phyloP scores from a whole-genome alignment of 2,888 invertebrate genomes.

The Eumerus sabulonum region DNA sequence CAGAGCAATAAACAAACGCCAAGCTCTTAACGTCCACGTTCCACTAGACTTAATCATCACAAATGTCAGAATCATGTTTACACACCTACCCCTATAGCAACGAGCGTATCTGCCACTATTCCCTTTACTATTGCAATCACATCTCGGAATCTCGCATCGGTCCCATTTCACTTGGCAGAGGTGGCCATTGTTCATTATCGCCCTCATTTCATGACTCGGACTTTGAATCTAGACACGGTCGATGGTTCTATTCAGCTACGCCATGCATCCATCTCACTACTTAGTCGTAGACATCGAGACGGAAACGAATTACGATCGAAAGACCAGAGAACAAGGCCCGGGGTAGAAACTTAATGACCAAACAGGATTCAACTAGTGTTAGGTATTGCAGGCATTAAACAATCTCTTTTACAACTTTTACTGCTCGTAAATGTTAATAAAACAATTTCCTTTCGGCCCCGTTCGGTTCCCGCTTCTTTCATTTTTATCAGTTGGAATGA shows the following conservation, averaged over 20 bases:
- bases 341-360: slow-evolving; percentile 51
- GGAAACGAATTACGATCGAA: slow-evolving; percentile 43
- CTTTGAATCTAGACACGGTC: no score
- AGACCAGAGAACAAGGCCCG: slow-evolving; percentile 3
- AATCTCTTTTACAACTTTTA: slow-evolving; percentile 43
- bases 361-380: slow-evolving; percentile 61
- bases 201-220: no score
- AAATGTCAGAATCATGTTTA: background rate
- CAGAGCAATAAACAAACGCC: no score
- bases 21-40: background rate
- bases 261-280: no score
- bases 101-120: no score
- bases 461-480: background rate
- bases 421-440: slow-evolving; percentile 61
- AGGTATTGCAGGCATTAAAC: slow-evolving; percentile 54
- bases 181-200: no score
- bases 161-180: no score
- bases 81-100: slow-evolving; percentile 2
- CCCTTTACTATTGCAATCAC: no score
- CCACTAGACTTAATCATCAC: no score
- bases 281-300: background rate
- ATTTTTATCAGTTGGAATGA: slow-evolving; percentile 32
- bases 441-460: slow-evolving; percentile 16
- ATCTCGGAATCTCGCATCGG: no score
- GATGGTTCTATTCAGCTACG: no score